Percentiles rank a stretch among this genome's conserved stretches.
phyloP scores from a whole-genome alignment of 2,888 invertebrate species.

The Malthinus seriepunctatus region DNA sequence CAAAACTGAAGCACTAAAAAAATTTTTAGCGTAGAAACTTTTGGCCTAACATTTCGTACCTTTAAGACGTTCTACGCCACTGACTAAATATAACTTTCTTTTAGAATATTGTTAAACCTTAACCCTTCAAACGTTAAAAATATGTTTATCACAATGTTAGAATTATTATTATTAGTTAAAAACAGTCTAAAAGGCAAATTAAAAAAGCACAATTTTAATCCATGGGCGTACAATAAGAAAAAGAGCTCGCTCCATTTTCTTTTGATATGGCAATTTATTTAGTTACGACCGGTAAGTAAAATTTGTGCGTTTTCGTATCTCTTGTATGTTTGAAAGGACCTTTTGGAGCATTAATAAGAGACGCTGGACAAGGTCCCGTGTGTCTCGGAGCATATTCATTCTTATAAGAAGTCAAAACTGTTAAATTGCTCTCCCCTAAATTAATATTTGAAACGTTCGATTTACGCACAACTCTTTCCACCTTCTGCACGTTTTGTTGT shows the following conservation, averaged over 20 bases:
- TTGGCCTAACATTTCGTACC: too few relatives aligned
- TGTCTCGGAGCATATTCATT: conserved; percentile 75
- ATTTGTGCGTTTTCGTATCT: conserved; percentile 83
- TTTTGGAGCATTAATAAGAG: conserved; percentile 72
- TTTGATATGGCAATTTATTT: conserved; percentile 14
- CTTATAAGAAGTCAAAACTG: conserved; percentile 71
- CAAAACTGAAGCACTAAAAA: not conserved
- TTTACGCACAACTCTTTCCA: conserved; percentile 64
- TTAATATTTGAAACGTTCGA: conserved; percentile 77
- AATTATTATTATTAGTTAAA: conserved; percentile 36
- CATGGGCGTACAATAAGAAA: not conserved
- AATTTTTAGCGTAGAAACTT: too few relatives aligned
- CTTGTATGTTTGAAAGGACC: conserved; percentile 83
- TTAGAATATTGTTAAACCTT: conserved; percentile 18
- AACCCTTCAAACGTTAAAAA: conserved; percentile 11
- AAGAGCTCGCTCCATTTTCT: not conserved
- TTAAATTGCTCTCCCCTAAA: conserved; percentile 66
- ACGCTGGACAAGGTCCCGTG: conserved; percentile 78
- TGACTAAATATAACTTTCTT: too few relatives aligned
- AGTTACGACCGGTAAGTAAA: conserved; percentile 72
- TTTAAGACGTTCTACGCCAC: too few relatives aligned
- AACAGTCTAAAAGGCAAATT: conserved; percentile 27
- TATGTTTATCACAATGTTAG: conserved; percentile 48
- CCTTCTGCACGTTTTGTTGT: conserved; percentile 56
- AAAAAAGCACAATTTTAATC: not conserved